phyloP scores from a whole-genome alignment of 2,888 invertebrate species.

The Clivina fossor region DNA sequence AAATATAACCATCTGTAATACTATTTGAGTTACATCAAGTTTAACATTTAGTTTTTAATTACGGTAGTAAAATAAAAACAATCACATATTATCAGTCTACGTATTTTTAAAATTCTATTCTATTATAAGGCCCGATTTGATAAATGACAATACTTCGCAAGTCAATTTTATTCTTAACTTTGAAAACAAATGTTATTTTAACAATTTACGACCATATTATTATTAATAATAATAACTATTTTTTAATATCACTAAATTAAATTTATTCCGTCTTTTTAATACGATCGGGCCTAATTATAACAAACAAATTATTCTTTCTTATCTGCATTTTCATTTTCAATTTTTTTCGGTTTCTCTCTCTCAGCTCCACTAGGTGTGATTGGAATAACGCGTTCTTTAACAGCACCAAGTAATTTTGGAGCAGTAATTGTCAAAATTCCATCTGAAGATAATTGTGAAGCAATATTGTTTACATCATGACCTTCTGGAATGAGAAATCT shows the following conservation, averaged over 20 bases:
- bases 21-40: slow-evolving; percentile 12
- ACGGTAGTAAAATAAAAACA: slow-evolving; percentile 17
- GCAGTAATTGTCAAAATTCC: slow-evolving; percentile 72
- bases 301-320: slow-evolving; percentile 9
- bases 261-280: too few relatives aligned
- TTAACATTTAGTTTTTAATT: background rate
- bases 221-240: too few relatives aligned
- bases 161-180: too few relatives aligned
- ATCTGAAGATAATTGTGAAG: slow-evolving; percentile 74
- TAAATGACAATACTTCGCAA: too few relatives aligned
- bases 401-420: slow-evolving; percentile 54
- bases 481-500: slow-evolving; percentile 75
- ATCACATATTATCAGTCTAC: slow-evolving; percentile 27
- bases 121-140: too few relatives aligned
- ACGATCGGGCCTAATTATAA: too few relatives aligned
- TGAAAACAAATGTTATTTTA: too few relatives aligned
- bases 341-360: slow-evolving; percentile 16
- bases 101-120: too few relatives aligned
- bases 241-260: too few relatives aligned
- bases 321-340: slow-evolving; percentile 1
- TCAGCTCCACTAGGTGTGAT: slow-evolving; percentile 49
- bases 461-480: slow-evolving; percentile 71
- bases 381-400: slow-evolving; percentile 53
- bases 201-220: too few relatives aligned
- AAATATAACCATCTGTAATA: background rate